Percentiles rank a stretch among this genome's conserved stretches.
Evolutionary conservation across 2,797 vertebrate genomes (phyloP).

Genomic region (Platyrinchus mystaceus): DNA sequence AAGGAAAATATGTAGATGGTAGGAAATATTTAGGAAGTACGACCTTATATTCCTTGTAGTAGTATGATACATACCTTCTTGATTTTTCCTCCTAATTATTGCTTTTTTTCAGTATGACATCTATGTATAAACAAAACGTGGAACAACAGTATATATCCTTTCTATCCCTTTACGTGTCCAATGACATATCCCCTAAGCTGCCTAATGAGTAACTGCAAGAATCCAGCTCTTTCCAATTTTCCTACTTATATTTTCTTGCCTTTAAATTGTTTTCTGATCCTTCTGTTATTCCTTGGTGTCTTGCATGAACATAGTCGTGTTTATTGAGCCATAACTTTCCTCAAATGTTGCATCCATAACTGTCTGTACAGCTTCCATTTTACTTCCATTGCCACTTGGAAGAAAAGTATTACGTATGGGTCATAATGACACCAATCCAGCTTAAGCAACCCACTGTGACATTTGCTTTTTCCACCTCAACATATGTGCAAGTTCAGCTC

Average conservation of each 20-base stretch:
- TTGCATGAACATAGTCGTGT: not conserved
- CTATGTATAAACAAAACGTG: not conserved
- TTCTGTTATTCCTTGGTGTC: not conserved
- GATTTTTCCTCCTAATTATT: not conserved
- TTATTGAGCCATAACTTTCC: not conserved
- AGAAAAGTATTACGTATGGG: not conserved
- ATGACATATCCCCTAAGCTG: not conserved
- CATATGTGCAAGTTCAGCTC: not conserved
- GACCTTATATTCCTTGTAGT: not conserved
- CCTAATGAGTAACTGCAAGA: not conserved
- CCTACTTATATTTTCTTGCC: not conserved
- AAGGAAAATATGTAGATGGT: not conserved
- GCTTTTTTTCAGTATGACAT: not conserved
- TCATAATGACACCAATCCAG: not conserved
- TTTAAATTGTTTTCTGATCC: not conserved
- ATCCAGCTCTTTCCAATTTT: not conserved
- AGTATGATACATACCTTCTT: not conserved
- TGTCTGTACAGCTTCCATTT: not conserved
- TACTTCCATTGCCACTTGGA: not conserved
- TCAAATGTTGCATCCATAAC: not conserved
- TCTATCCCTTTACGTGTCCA: rapidly evolving
- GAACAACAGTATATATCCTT: not conserved
- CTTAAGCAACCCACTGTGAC: not conserved
- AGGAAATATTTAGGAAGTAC: not conserved
- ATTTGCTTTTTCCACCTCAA: not conserved